These are phyloP conservation scores for Adineta ricciae DNA, from an alignment of 2,888 invertebrate species.

Conservation along the genomic window DNA sequence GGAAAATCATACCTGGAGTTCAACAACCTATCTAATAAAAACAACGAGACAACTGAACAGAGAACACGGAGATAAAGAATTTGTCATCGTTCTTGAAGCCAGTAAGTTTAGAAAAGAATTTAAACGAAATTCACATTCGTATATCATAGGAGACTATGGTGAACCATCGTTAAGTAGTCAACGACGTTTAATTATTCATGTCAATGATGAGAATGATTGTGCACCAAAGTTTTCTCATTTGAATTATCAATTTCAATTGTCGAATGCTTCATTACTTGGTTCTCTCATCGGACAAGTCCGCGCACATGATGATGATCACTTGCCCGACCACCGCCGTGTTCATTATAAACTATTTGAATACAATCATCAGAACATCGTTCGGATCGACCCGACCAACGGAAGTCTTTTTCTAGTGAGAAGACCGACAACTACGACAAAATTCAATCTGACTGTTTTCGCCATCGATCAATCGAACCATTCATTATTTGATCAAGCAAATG, in stretches of 20 bases:
- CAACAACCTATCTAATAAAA: not conserved
- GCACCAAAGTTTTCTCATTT: not conserved
- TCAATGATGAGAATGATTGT: not conserved
- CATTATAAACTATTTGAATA: not conserved
- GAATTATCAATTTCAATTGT: conserved; percentile 16
- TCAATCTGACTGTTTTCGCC: not conserved
- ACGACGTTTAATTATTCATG: not conserved
- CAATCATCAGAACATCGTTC: not conserved
- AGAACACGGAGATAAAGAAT: not conserved
- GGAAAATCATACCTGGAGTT: not conserved
- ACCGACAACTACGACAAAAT: too few species aligned
- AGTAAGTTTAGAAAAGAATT: not conserved
- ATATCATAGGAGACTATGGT: not conserved
- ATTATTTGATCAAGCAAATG: not conserved
- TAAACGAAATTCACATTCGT: not conserved
- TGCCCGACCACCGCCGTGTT: not conserved
- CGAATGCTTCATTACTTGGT: not conserved
- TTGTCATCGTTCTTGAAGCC: not conserved
- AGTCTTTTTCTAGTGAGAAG: not conserved
- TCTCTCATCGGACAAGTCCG: not conserved
- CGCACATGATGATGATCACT: not conserved
- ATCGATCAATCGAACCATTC: not conserved
- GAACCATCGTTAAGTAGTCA: not conserved
- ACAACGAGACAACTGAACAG: not conserved
- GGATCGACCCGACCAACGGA: not conserved